phyloP scores from a whole-genome alignment of 2,888 invertebrate species.

The Melanchra persicariae region DNA sequence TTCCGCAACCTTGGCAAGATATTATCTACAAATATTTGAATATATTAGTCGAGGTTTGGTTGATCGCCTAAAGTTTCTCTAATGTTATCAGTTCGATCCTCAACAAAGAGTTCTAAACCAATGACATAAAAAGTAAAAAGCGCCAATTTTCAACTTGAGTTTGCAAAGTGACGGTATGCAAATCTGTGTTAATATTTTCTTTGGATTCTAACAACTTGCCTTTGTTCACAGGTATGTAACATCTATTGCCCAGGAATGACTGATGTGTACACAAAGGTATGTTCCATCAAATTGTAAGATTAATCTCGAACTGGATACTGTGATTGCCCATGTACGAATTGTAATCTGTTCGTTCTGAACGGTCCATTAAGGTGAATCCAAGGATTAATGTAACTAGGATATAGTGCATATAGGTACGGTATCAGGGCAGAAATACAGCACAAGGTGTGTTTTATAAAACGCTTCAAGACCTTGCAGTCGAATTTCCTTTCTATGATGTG shows the following conservation, averaged over 20 bases:
- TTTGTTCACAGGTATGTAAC: constrained; percentile 42
- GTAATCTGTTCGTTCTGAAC: constrained; percentile 38
- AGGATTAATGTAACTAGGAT: constrained; percentile 16
- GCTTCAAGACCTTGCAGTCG: too few species aligned
- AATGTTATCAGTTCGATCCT: too few species aligned
- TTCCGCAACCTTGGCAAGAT: too few species aligned
- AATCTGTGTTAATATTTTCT: background rate
- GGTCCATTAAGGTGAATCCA: constrained; percentile 16
- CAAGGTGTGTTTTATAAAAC: background rate
- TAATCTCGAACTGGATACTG: constrained; percentile 17
- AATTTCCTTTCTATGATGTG: background rate
- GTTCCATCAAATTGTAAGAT: constrained; percentile 9
- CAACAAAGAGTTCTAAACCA: too few species aligned
- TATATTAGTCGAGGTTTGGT: too few species aligned
- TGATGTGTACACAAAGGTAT: constrained; percentile 21
- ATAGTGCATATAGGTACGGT: background rate
- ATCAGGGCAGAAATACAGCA: background rate
- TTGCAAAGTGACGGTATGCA: too few species aligned
- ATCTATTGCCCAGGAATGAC: background rate
- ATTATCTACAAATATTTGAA: too few species aligned
- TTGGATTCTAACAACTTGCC: background rate
- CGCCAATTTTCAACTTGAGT: too few species aligned
- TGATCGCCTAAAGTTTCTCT: too few species aligned
- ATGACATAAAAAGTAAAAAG: too few species aligned
- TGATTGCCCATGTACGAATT: constrained; percentile 39